Conservation (phyloP, 2,113 vertebrate species). For the Hypomesus transpacificus region DNA sequence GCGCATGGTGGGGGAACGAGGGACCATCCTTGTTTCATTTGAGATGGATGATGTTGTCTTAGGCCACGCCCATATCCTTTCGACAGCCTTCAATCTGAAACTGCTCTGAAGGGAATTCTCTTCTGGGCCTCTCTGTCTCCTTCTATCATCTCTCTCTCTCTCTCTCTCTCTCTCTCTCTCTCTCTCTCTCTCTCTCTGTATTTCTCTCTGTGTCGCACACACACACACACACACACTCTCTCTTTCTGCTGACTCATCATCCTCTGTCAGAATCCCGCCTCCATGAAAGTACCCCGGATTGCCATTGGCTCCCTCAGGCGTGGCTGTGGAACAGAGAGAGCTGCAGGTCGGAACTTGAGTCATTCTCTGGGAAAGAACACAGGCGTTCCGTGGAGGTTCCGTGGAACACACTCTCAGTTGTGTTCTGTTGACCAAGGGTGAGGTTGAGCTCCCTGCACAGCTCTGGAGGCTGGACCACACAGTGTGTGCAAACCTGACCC, state of each 20-base stretch:
- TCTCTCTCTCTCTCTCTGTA: constrained; percentile 23
- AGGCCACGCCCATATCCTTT: constrained; percentile 19
- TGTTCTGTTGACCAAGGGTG: constrained; percentile 76
- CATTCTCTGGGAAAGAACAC: constrained; percentile 63
- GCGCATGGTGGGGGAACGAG: not conserved
- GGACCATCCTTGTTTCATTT: constrained; percentile 31
- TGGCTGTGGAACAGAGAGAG: constrained; percentile 7
- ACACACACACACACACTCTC: not conserved
- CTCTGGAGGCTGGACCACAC: constrained; percentile 72
- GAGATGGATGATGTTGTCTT: constrained; percentile 22
- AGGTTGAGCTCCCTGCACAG: constrained; percentile 61
- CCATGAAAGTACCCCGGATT: constrained; percentile 30
- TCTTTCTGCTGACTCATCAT: constrained; percentile 59
- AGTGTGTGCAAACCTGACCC: constrained; percentile 64
- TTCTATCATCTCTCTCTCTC: not conserved
- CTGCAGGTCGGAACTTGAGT: constrained; percentile 43
- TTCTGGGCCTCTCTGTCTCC: not conserved
- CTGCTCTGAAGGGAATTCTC: not conserved
- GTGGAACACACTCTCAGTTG: constrained; percentile 44
- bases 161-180: not conserved
- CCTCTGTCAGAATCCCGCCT: constrained; percentile 39
- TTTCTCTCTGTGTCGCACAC: not conserved
- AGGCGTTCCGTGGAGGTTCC: constrained; percentile 51
- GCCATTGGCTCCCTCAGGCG: constrained; percentile 43
- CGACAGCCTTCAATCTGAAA: not conserved